Conservation (phyloP, 2,888 invertebrate genomes). For the Mamestra brassicae region DNA sequence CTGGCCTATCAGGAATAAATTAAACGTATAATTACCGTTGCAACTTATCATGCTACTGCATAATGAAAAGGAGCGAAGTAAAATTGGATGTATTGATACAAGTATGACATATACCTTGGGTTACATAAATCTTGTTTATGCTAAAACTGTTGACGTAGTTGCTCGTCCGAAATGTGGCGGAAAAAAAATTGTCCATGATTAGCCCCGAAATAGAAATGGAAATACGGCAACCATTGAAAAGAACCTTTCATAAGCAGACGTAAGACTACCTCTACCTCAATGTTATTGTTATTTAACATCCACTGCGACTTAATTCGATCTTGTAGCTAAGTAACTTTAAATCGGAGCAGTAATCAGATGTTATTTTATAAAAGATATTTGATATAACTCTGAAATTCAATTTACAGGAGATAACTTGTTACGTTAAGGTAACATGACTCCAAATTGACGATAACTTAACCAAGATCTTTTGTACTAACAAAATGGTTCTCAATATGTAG, state of each 20-base stretch:
- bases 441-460: conserved; percentile 37
- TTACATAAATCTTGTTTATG: no score
- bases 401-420: conserved; percentile 22
- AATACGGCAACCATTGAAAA: background rate
- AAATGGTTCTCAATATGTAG: conserved; percentile 22
- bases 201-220: background rate
- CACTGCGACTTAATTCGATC: background rate
- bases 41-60: no score
- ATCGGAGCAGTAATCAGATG: background rate
- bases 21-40: no score
- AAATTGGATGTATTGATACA: no score
- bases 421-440: conserved; percentile 29
- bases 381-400: conserved; percentile 31
- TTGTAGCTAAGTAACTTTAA: background rate
- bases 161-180: no score
- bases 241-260: background rate
- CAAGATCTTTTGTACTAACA: conserved; percentile 21
- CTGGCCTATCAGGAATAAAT: no score
- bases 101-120: no score
- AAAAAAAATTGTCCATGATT: background rate
- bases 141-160: no score
- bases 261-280: background rate
- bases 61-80: background rate
- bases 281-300: background rate
- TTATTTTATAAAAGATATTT: background rate